These are phyloP conservation scores for Plectrocnemia conspersa DNA, from an alignment of 1,140 invertebrate genomes.

Conservation along the genomic window DNA sequence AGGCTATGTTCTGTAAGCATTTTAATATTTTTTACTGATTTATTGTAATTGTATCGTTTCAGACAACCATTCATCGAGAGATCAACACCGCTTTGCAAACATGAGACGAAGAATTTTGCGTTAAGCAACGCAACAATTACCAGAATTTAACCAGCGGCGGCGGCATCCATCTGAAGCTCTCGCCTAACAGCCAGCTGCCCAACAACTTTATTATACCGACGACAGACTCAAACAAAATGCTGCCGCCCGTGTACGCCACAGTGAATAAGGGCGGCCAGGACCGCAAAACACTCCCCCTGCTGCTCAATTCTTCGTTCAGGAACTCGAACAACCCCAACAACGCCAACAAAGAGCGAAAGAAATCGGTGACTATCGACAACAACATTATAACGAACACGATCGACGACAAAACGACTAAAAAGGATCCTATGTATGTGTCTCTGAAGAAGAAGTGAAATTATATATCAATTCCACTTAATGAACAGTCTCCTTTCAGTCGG, in stretches of 20 bases:
- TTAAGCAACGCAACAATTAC: slow-evolving; percentile 24
- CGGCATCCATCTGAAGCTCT: slow-evolving; percentile 11
- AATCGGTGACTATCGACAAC: slow-evolving; percentile 27
- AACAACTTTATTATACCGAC: slow-evolving; percentile 9
- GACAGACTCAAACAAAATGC: slow-evolving; percentile 27
- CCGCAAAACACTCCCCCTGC: slow-evolving; percentile 31
- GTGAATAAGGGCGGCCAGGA: slow-evolving; percentile 36
- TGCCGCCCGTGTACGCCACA: slow-evolving; percentile 40
- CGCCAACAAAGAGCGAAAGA: slow-evolving; percentile 24
- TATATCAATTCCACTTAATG: slow-evolving; percentile 4
- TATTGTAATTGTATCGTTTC: slow-evolving; percentile 19
- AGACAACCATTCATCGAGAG: slow-evolving; percentile 73
- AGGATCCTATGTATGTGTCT: slow-evolving; percentile 32
- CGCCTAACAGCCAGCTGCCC: slow-evolving; percentile 8
- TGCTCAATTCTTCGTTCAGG: slow-evolving; percentile 33
- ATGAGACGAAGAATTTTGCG: slow-evolving; percentile 52
- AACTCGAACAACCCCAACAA: background rate
- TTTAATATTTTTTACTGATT: background rate
- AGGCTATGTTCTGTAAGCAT: background rate
- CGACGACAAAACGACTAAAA: slow-evolving; percentile 23
- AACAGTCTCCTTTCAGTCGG: too few relatives aligned
- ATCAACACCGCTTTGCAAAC: slow-evolving; percentile 73
- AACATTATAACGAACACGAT: slow-evolving; percentile 19
- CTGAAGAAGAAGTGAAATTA: slow-evolving; percentile 26
- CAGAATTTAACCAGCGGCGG: slow-evolving; percentile 11